Conservation (phyloP, 2,888 invertebrate species). For the Ecliptopera silaceata region DNA sequence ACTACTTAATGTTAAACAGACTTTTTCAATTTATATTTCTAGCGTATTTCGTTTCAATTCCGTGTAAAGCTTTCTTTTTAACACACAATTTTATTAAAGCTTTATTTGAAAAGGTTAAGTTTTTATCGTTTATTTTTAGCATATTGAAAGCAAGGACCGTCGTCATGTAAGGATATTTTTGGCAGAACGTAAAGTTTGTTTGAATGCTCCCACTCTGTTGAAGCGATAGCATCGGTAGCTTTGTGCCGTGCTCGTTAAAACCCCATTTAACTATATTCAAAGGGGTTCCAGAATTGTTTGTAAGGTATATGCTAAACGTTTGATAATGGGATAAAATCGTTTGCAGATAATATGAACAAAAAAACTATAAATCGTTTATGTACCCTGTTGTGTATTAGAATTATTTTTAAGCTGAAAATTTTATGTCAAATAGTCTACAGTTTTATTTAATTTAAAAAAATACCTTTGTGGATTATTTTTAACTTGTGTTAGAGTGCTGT, state of each 20-base stretch:
- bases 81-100: background rate
- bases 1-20: too few species aligned
- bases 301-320: conserved; percentile 15
- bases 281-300: conserved; percentile 17
- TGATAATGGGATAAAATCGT: conserved; percentile 11
- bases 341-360: conserved; percentile 1
- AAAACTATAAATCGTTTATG: background rate
- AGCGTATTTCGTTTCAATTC: too few species aligned
- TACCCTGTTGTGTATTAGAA: too few species aligned
- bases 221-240: conserved; percentile 47
- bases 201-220: conserved; percentile 42
- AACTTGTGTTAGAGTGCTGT: too few species aligned
- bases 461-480: too few species aligned
- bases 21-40: too few species aligned
- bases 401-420: too few species aligned
- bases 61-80: background rate
- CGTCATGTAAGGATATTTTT: conserved; percentile 23
- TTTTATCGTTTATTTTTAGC: background rate
- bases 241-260: conserved; percentile 47
- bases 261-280: conserved; percentile 44
- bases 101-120: background rate
- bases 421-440: too few species aligned
- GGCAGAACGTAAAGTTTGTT: conserved; percentile 51
- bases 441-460: too few species aligned
- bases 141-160: background rate